Base-by-base conservation (phyloP, 2,113 vertebrate genomes). In the Rhabdomys dilectus region DNA sequence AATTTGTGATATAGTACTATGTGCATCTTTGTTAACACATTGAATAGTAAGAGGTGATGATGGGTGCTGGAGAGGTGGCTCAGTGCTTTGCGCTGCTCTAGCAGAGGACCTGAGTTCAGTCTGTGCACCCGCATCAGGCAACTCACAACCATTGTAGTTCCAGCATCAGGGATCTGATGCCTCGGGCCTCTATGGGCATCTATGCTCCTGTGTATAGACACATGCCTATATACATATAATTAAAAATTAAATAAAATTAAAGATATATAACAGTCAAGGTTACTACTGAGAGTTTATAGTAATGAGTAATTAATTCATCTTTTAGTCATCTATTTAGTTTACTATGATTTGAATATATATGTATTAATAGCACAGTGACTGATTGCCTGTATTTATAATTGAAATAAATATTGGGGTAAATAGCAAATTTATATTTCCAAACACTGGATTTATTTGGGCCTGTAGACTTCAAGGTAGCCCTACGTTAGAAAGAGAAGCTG, bases 291-390 rank as follows among this genome's bases (percentile, higher is more conserved):
- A 94, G 51, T 93, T 58, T 88, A 2, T 73, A 89, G 34, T 77
- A 62, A 66, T 70, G 1, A 87, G 24, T 87, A 84, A 92, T 11
- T 95, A 62, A 62, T 62, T 26, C 70, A 68, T 17, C 77, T 72
- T 90, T 96, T 86, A 78, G 45, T 96, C 91, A 78, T 7, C 60
- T 82, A 26, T 10, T 45, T 56, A 94, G 12, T 94, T 87, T 70
- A 39, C 88, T 89, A 6, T 91, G 34, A 84, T 94, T 96, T 95
- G 31, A 87, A 92, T 91, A 53, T 12, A 94, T 81, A 87, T 60
- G 4, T 58, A 68, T 90, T 72, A 66, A 36, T 75, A 51, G 76
- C 68, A 72, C 0, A 64, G 1, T 68, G 45, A 21, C 70, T 92
- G 76, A 34, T 85, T 96, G 70, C 64, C 68, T 89, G 0, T 76